phyloP scores from a whole-genome alignment of 1,140 invertebrate species.

The Bemisia tabaci region DNA sequence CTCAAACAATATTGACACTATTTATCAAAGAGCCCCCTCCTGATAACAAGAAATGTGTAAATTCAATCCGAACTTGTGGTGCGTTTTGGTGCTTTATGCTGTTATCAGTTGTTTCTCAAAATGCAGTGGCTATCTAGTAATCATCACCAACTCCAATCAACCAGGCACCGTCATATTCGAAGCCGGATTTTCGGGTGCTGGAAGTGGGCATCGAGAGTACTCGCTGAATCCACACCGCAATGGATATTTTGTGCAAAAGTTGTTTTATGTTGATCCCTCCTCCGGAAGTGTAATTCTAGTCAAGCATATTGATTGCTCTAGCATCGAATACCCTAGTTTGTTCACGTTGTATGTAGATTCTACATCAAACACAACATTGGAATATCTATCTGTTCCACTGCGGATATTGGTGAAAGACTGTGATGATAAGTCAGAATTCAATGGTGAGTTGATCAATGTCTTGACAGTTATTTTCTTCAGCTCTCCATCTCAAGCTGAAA shows the following conservation, averaged over 20 bases:
- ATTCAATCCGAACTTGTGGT: not conserved
- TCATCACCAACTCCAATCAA: conserved; percentile 49
- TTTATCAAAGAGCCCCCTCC: not conserved
- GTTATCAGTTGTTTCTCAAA: not conserved
- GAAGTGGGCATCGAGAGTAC: conserved; percentile 39
- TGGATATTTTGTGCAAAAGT: conserved; percentile 61
- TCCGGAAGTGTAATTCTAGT: conserved; percentile 59
- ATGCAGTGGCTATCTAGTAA: conserved; percentile 42
- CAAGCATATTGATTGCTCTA: conserved; percentile 57
- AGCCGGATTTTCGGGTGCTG: conserved; percentile 59
- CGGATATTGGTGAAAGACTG: conserved; percentile 66
- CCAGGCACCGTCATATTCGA: conserved; percentile 60
- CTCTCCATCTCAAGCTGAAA: no score
- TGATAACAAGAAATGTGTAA: not conserved
- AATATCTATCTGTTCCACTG: conserved; percentile 69
- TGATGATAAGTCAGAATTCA: conserved; percentile 18
- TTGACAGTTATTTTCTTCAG: no score
- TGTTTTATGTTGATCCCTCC: conserved; percentile 57
- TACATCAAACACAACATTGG: conserved; percentile 61
- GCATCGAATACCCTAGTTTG: conserved; percentile 63
- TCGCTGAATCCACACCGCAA: conserved; percentile 57
- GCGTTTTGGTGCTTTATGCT: not conserved
- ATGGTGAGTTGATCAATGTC: conserved; percentile 22
- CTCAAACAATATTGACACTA: not conserved
- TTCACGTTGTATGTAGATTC: conserved; percentile 78